Evolutionary conservation across 2,888 invertebrate genomes (phyloP), one percentile per base, ranked within the genome.

Genomic region (Platycheirus albimanus): DNA sequence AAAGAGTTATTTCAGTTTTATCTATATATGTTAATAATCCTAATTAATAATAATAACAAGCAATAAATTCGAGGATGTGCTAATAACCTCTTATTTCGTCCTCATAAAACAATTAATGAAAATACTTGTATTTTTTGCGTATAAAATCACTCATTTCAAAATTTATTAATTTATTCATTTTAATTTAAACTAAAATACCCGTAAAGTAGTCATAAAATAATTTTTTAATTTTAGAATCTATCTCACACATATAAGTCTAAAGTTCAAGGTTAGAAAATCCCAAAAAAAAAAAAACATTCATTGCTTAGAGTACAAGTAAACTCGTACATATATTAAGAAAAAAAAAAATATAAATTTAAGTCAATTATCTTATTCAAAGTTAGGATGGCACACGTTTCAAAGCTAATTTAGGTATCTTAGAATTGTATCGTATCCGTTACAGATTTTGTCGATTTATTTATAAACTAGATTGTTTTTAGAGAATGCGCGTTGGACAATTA

Each of bases 241-340:
- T 15, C n/a, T 13, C 11, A 7, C 8, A 5, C n/a, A n/a, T n/a
- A n/a, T n/a, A n/a, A n/a, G 13, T 24, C 15, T 13, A 15, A 28
- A 58, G 58, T 58, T 58, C 58, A 58, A 38, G 58, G 58, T 58
- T 24, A 41, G 41, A 24, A 36, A 17, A 58, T 15, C 10, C 15
- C 58, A 41, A 15, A 41, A 10, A 20, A 15, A 20, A 17, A n/a
- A 33, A 17, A 17, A 30, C 7, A 13, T n/a, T n/a, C n/a, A n/a
- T n/a, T n/a, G n/a, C n/a, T n/a, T n/a, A n/a, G n/a, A n/a, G n/a
- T n/a, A n/a, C n/a, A n/a, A n/a, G n/a, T n/a, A n/a, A n/a, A n/a
- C n/a, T n/a, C n/a, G n/a, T n/a, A n/a, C n/a, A n/a, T n/a, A n/a
- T n/a, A 28, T 3, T 19, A 4, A 8, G n/a, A 13, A 7, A 17